Evolutionary conservation across 2,797 vertebrate genomes (phyloP).

Genomic region (Enteromius anoplus): DNA sequence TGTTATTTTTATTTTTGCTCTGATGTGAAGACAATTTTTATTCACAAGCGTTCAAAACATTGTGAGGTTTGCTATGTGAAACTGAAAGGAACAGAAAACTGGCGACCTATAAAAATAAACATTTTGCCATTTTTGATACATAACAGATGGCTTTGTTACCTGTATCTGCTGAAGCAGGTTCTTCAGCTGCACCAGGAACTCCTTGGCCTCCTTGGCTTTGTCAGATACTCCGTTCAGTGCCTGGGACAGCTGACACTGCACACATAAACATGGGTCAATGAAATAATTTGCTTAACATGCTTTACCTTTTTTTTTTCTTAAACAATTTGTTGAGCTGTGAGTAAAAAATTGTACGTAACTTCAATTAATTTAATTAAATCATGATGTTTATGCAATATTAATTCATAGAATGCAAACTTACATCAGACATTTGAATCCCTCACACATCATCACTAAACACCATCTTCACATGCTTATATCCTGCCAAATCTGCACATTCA

Average conservation of each 20-base stretch:
- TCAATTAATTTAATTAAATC: not conserved
- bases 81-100: not conserved
- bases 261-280: conserved; percentile 15
- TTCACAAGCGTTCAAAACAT: not conserved
- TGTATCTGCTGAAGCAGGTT: conserved; percentile 97
- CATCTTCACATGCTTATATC: not conserved
- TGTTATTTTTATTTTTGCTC: not conserved
- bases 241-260: conserved; percentile 93
- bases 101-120: not conserved
- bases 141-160: conserved; percentile 70
- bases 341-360: not conserved
- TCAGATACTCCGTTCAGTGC: conserved; percentile 95
- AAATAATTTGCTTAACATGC: not conserved
- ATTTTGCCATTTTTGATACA: not conserved
- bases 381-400: no score
- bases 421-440: not conserved
- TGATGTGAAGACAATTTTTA: not conserved
- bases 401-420: not conserved
- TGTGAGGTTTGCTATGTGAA: not conserved
- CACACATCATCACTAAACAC: not conserved
- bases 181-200: conserved; percentile 96
- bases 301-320: not conserved
- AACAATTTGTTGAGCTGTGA: not conserved
- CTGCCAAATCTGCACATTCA: not conserved
- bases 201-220: conserved; percentile 98